These are phyloP conservation scores for Onychorhynchus coronatus DNA, from an alignment of 2,113 vertebrate genomes.

Conservation along the genomic window DNA sequence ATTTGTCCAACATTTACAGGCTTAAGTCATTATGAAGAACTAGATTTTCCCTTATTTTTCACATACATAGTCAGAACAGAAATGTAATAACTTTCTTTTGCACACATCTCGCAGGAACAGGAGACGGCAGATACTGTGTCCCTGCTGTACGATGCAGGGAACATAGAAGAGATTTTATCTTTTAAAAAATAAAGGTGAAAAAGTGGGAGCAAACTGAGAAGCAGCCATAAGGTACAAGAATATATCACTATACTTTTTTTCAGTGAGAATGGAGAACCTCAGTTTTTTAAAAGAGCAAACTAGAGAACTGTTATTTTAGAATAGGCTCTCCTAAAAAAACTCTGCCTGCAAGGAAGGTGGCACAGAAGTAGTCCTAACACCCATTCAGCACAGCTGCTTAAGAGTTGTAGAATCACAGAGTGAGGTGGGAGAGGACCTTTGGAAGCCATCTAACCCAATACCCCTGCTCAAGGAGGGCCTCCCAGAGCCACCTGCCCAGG, in stretches of 20 bases:
- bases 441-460: neutral
- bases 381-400: neutral
- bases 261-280: neutral
- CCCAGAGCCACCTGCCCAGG: rapidly evolving
- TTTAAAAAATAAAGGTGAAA: neutral
- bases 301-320: neutral
- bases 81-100: neutral
- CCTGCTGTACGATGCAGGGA: neutral
- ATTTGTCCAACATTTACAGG: neutral
- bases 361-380: neutral
- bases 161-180: neutral
- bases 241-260: rapidly evolving
- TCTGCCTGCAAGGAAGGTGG: neutral
- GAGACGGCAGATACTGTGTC: neutral
- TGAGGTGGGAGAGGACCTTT: neutral
- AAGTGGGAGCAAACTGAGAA: neutral
- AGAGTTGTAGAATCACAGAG: too few species aligned
- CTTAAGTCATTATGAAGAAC: neutral
- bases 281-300: neutral
- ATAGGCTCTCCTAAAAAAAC: neutral
- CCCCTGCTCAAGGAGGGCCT: neutral
- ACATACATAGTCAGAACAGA: neutral
- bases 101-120: neutral
- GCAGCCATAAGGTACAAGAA: neutral
- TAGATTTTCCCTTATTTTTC: neutral